These are phyloP conservation scores for Bhutanitis thaidina DNA, from an alignment of 2,888 invertebrate species.

Conservation along the genomic window DNA sequence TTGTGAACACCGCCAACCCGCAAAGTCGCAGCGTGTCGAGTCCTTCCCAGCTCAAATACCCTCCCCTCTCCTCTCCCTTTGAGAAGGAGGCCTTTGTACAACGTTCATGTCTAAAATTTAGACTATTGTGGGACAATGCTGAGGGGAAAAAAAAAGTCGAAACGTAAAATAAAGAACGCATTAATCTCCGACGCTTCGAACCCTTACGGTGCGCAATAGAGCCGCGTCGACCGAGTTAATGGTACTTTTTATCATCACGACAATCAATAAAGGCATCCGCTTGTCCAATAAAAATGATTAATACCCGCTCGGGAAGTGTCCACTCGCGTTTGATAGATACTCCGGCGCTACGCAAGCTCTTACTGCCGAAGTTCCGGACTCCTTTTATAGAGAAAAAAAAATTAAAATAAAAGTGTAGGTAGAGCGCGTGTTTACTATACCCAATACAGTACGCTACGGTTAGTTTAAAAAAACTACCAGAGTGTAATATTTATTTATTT, in stretches of 20 bases:
- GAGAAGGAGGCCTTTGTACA: no score
- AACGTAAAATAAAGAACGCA: constrained; percentile 19
- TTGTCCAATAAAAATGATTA: constrained; percentile 68
- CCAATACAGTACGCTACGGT: no score
- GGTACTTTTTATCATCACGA: constrained; percentile 55
- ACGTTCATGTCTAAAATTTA: no score
- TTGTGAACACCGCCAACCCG: no score
- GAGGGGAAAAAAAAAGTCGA: neutral
- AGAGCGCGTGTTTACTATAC: no score
- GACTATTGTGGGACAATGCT: no score
- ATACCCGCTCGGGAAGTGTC: constrained; percentile 43
- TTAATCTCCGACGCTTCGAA: constrained; percentile 21
- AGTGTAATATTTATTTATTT: no score
- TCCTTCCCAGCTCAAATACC: no score
- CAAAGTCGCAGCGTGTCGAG: no score
- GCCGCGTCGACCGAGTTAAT: constrained; percentile 43
- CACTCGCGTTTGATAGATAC: constrained; percentile 52
- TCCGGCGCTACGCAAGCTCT: constrained; percentile 27
- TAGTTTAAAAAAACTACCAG: no score
- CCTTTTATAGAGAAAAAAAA: neutral
- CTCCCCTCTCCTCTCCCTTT: no score
- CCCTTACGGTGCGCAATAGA: constrained; percentile 15
- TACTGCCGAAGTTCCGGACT: constrained; percentile 18
- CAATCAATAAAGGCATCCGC: constrained; percentile 56
- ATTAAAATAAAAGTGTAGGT: no score